Conservation (phyloP, 2,113 vertebrate species). For the Oryzias celebensis region DNA sequence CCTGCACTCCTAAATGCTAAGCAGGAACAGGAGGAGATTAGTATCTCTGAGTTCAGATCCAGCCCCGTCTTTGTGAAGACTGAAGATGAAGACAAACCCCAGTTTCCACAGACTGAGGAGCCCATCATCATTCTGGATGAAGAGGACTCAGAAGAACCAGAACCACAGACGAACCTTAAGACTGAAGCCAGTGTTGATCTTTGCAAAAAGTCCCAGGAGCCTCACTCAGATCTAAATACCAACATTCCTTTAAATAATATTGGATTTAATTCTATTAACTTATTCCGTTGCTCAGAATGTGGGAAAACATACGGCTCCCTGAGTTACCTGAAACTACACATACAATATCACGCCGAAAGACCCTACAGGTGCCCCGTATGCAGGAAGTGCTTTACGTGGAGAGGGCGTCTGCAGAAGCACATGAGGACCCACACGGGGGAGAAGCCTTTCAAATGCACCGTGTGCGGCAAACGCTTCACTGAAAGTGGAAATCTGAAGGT, state of each 20-base stretch:
- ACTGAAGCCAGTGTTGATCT: background rate
- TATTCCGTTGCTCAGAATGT: conserved; percentile 31
- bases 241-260: background rate
- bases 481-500: conserved; percentile 25
- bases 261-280: background rate
- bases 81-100: conserved; percentile 2
- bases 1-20: background rate
- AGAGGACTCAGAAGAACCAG: background rate
- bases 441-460: conserved; percentile 52
- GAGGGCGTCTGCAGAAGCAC: conserved; percentile 31
- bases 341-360: conserved; percentile 41
- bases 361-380: conserved; percentile 35
- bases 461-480: conserved; percentile 77
- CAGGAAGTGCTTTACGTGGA: conserved; percentile 29
- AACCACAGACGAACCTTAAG: background rate
- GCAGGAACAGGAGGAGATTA: background rate
- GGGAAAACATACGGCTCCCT: conserved; percentile 20
- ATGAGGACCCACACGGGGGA: conserved; percentile 41
- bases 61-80: conserved; percentile 2
- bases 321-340: conserved; percentile 18
- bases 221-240: background rate
- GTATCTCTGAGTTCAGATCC: background rate
- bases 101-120: background rate
- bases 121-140: background rate
- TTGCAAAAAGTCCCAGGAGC: background rate